A percentile compares a stretch with the other conserved stretches of the same genome.
phyloP scores from a whole-genome alignment of 2,888 invertebrate genomes.

The Tipula helvola region DNA sequence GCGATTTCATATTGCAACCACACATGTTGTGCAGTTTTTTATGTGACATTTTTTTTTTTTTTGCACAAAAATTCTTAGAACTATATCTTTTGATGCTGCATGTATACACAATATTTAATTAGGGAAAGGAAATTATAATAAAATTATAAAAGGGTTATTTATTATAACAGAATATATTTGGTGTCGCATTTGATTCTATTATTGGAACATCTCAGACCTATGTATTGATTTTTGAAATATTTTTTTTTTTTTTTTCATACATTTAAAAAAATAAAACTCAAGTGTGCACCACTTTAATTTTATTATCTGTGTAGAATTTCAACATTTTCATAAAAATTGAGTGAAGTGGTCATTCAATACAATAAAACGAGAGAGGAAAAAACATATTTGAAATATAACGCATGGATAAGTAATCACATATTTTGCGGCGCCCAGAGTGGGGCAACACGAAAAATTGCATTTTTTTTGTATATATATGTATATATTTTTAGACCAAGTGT shows the following conservation, averaged over 20 bases:
- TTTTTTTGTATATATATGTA: background rate
- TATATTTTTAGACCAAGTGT: background rate
- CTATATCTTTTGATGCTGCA: background rate
- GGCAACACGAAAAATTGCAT: background rate
- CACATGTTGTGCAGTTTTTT: constrained; percentile 7
- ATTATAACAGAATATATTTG: background rate
- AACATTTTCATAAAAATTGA: background rate
- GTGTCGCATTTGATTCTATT: background rate
- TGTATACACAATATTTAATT: background rate
- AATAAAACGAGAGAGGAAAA: background rate
- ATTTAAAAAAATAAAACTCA: background rate
- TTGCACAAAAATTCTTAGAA: background rate
- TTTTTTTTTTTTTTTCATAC: too few species aligned
- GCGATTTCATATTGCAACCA: constrained; percentile 8
- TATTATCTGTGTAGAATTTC: background rate
- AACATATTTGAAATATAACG: background rate
- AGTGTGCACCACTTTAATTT: background rate
- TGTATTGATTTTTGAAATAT: background rate
- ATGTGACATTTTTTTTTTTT: background rate
- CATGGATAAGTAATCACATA: background rate
- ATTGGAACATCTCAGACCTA: background rate
- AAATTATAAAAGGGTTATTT: background rate
- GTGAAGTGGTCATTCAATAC: background rate
- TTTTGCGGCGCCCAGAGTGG: background rate
- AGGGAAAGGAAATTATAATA: background rate